Percentiles rank a stretch among this genome's conserved stretches.
phyloP scores from a whole-genome alignment of 2,888 invertebrate species.

The Proisotoma minuta region DNA sequence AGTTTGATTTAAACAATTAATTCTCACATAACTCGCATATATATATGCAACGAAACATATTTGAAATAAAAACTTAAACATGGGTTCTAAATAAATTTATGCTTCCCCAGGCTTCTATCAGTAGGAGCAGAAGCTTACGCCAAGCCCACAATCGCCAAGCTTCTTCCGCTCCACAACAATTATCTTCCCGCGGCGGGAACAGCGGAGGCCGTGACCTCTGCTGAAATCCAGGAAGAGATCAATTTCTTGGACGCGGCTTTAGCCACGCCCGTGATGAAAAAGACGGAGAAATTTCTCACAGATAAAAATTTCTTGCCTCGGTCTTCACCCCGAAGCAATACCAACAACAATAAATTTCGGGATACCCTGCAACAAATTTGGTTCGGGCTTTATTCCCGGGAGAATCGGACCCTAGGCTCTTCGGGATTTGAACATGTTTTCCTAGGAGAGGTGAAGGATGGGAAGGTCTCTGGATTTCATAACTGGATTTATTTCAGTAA shows the following conservation, averaged over 20 bases:
- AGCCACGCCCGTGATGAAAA: slow-evolving; percentile 67
- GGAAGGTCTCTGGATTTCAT: slow-evolving; percentile 75
- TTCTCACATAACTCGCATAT: neutral
- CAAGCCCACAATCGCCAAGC: slow-evolving; percentile 68
- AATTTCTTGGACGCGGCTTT: slow-evolving; percentile 72
- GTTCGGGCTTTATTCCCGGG: slow-evolving; percentile 72
- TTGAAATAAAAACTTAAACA: too few species aligned
- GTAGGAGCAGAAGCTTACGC: slow-evolving; percentile 61
- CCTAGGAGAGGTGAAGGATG: slow-evolving; percentile 76
- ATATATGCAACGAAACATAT: neutral
- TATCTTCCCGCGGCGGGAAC: slow-evolving; percentile 69
- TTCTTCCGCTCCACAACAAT: slow-evolving; percentile 74
- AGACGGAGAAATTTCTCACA: slow-evolving; percentile 63
- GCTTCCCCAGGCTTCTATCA: slow-evolving; percentile 60
- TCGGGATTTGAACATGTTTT: slow-evolving; percentile 92
- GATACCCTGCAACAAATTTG: slow-evolving; percentile 52
- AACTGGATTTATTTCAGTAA: slow-evolving; percentile 83
- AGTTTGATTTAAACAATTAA: neutral
- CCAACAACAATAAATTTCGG: slow-evolving; percentile 53
- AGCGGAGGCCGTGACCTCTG: slow-evolving; percentile 70
- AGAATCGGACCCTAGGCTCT: slow-evolving; percentile 73
- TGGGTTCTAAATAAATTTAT: slow-evolving; percentile 24
- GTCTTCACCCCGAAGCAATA: slow-evolving; percentile 8
- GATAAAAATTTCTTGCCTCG: slow-evolving; percentile 54
- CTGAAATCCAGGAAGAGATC: slow-evolving; percentile 70